phyloP scores from a whole-genome alignment of 2,888 invertebrate genomes.

The Drosophila flavopinicola region DNA sequence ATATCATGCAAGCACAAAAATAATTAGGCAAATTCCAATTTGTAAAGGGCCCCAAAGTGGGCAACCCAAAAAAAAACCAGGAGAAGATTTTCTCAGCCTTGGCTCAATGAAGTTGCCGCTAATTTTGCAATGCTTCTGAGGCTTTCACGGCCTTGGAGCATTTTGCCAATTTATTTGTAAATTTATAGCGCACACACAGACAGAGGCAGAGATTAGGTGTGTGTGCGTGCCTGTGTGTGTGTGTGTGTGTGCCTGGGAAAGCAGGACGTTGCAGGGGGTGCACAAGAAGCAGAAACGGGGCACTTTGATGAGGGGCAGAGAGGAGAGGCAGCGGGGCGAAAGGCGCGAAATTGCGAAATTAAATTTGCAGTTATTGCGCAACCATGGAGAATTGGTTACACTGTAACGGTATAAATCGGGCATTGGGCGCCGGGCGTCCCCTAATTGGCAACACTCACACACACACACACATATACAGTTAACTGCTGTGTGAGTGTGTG shows the following conservation, averaged over 20 bases:
- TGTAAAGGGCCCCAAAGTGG: slow-evolving; percentile 14
- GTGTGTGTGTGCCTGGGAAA: slow-evolving; percentile 44
- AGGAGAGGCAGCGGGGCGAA: slow-evolving; percentile 22
- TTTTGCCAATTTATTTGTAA: slow-evolving; percentile 64
- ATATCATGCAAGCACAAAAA: slow-evolving; percentile 17
- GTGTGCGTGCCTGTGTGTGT: slow-evolving; percentile 24
- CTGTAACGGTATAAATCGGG: slow-evolving; percentile 66
- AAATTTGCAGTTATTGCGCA: slow-evolving; percentile 79
- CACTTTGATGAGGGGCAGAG: slow-evolving; percentile 7
- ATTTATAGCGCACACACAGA: slow-evolving; percentile 60
- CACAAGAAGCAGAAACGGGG: not conserved
- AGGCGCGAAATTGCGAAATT: slow-evolving; percentile 77
- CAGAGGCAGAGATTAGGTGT: slow-evolving; percentile 48
- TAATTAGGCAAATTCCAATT: slow-evolving; percentile 41
- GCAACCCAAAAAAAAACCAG: not conserved
- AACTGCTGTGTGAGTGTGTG: not conserved
- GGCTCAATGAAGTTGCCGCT: slow-evolving; percentile 38
- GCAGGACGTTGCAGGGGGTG: slow-evolving; percentile 9
- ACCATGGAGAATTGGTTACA: slow-evolving; percentile 79
- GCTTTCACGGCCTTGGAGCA: slow-evolving; percentile 53
- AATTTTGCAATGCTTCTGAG: slow-evolving; percentile 53
- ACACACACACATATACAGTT: slow-evolving; percentile 3
- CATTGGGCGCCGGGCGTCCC: slow-evolving; percentile 46
- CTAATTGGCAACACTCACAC: slow-evolving; percentile 52
- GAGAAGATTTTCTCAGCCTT: not conserved